phyloP scores from a whole-genome alignment of 2,888 invertebrate genomes.

The Liodrosophila aerea region DNA sequence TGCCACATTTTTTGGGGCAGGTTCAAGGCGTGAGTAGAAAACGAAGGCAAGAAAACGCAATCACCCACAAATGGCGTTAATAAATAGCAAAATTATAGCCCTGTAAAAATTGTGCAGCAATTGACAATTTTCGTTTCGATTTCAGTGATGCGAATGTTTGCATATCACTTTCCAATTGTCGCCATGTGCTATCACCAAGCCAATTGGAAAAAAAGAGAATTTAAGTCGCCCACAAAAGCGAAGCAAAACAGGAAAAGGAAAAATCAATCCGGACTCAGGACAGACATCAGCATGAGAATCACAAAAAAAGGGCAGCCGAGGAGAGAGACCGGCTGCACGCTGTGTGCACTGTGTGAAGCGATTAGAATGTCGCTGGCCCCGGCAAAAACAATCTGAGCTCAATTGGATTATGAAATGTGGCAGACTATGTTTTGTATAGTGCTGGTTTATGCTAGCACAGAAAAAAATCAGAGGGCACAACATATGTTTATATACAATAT shows the following conservation, averaged over 20 bases:
- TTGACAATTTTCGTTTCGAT: slow-evolving; percentile 70
- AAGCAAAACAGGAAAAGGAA: slow-evolving; percentile 44
- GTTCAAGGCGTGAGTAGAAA: no score
- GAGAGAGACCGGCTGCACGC: slow-evolving; percentile 37
- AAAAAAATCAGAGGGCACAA: not conserved
- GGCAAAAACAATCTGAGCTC: slow-evolving; percentile 50
- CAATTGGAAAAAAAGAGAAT: slow-evolving; percentile 62
- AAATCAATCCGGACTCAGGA: slow-evolving; percentile 31
- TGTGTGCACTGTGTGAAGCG: slow-evolving; percentile 52
- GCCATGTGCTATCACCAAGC: slow-evolving; percentile 68
- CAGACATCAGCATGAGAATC: slow-evolving; percentile 5
- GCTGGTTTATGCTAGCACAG: slow-evolving; percentile 10
- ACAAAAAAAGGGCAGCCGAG: slow-evolving; percentile 9
- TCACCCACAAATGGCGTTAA: slow-evolving; percentile 10
- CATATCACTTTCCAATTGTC: slow-evolving; percentile 77
- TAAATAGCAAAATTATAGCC: slow-evolving; percentile 22
- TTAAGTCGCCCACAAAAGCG: slow-evolving; percentile 40
- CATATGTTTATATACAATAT: not conserved
- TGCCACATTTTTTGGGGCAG: no score
- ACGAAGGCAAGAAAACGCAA: slow-evolving; percentile 6
- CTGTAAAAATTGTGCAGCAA: slow-evolving; percentile 64
- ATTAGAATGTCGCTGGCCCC: slow-evolving; percentile 53
- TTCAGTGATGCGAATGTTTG: slow-evolving; percentile 69
- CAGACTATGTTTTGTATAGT: slow-evolving; percentile 11
- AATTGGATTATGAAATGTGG: slow-evolving; percentile 58